Evolutionary conservation across 2,888 invertebrate genomes (phyloP), one percentile per base, ranked within the genome.

Genomic region (Griposia aprilina): DNA sequence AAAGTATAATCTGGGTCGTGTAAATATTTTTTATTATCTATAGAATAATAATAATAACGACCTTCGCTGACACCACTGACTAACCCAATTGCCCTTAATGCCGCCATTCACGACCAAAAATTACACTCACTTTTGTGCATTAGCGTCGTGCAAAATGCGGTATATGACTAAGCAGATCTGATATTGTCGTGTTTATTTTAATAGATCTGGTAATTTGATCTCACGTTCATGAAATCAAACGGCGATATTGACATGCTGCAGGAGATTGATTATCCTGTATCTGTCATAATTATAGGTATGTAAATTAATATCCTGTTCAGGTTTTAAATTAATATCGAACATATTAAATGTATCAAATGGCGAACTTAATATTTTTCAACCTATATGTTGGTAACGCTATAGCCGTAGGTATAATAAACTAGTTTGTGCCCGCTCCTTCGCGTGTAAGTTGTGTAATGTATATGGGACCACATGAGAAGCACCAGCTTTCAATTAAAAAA

Each of bases 61-160:
- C 94, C 95, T 95, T 94, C 94, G 80, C 82, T 82, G 83, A 78
- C 71, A 83, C 84, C 81, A 84, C 83, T 86, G 89, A 88, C 88
- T 87, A 88, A 90, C 83, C 85, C 88, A 82, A 85, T 85, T 89
- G 90, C 87, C 91, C 89, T 93, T 88, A 93, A 94, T 95, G 95
- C 95, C 94, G 95, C 95, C 94, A 95, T 96, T 96, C 94, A 95
- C 95, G 86, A 89, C 73, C 91, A 89, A 93, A 93, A 93, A 92
- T 90, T 83, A 89, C 92, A 90, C 87, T 92, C 84, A 90, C 90
- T 90, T 90, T 82, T 89, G 78, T 84, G 83, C 60, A 84, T 87
- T 78, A 77, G 50, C 52, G 52, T 68, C 82, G 71, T 59, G 66
- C 59, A 82, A 81, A 87, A 75, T 68, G 59, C 57, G 23, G 69